phyloP scores from a whole-genome alignment of 2,797 vertebrate species.

The Sphenopsis melanotis region DNA sequence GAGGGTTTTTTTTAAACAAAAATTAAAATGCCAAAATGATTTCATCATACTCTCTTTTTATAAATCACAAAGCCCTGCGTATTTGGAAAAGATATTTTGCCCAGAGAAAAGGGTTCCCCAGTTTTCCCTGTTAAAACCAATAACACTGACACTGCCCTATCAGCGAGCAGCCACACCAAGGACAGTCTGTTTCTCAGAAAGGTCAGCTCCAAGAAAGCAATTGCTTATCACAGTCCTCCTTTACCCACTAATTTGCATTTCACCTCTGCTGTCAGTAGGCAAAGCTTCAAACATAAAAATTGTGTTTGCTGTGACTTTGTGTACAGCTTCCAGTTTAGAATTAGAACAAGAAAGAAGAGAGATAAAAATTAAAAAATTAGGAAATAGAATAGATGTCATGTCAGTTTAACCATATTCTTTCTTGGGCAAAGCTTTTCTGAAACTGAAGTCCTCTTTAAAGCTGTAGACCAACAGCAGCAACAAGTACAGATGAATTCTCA shows the following conservation, averaged over 20 bases:
- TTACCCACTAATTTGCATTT: slow-evolving; percentile 1
- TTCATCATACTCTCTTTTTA: neutral
- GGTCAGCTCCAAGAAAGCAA: slow-evolving; percentile 29
- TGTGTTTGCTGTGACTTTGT: neutral
- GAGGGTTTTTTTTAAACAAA: neutral
- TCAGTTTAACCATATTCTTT: neutral
- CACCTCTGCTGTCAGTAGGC: neutral
- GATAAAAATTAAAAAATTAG: neutral
- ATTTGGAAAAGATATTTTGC: neutral
- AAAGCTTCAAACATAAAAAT: neutral
- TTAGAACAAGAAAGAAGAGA: neutral
- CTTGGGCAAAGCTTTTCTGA: neutral
- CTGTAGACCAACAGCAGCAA: neutral
- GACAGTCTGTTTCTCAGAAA: slow-evolving; percentile 36
- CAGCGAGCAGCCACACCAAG: neutral
- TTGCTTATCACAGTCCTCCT: slow-evolving; percentile 32
- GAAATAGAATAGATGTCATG: neutral
- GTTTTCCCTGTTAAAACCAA: neutral
- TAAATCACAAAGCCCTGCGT: neutral
- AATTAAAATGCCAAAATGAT: neutral
- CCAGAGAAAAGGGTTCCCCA: neutral
- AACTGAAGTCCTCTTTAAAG: neutral
- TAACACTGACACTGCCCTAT: neutral
- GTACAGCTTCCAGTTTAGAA: neutral
- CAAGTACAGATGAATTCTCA: neutral